These are phyloP conservation scores for Bombyx huttoni DNA, from an alignment of 2,888 invertebrate genomes.

Conservation along the genomic window DNA sequence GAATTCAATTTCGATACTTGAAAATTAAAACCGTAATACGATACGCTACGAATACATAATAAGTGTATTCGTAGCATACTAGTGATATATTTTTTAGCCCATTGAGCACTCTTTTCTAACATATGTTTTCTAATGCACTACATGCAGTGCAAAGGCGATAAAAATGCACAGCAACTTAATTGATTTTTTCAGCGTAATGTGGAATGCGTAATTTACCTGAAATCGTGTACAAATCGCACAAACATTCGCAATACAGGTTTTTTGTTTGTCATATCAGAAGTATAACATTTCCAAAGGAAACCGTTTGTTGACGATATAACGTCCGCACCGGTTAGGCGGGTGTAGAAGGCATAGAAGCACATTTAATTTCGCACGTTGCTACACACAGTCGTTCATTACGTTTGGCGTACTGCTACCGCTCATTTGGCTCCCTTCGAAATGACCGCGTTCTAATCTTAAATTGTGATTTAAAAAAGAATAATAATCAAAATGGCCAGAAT, in stretches of 20 bases:
- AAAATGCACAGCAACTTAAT: background rate
- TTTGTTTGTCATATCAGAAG: background rate
- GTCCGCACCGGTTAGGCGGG: conserved; percentile 16
- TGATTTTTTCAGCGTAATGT: background rate
- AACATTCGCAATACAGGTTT: background rate
- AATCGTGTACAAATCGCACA: background rate
- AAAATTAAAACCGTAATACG: too few relatives aligned
- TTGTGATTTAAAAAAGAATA: conserved; percentile 3
- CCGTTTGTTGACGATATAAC: conserved; percentile 22
- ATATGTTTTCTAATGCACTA: too few relatives aligned
- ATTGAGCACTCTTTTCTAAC: too few relatives aligned
- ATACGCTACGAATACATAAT: too few relatives aligned
- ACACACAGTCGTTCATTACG: conserved; percentile 17
- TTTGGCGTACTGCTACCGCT: conserved; percentile 8
- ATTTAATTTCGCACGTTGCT: conserved; percentile 3
- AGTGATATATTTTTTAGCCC: too few relatives aligned
- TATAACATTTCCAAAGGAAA: background rate
- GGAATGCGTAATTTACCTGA: background rate
- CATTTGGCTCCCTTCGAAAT: conserved; percentile 7
- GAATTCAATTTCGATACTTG: too few relatives aligned
- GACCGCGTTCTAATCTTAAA: conserved; percentile 5
- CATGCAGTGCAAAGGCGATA: background rate
- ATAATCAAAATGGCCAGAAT: conserved; percentile 46
- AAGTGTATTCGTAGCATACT: too few relatives aligned
- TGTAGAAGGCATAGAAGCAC: background rate